Evolutionary conservation across 1,140 invertebrate species (phyloP).

Genomic region (Thaumetopoea pityocampa): DNA sequence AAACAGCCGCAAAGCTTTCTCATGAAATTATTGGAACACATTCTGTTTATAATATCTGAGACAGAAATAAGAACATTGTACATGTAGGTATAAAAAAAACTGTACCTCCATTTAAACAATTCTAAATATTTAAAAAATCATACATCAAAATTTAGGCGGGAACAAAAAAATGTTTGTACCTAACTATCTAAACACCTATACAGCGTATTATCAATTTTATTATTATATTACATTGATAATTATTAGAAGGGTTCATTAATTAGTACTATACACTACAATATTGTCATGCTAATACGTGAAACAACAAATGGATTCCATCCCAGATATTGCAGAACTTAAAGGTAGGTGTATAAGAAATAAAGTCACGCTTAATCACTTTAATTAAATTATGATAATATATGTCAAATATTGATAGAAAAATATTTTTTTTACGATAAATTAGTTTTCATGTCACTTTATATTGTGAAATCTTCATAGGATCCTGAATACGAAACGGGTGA

Average conservation of each 20-base stretch:
- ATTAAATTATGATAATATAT: no score
- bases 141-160: slow-evolving; percentile 29
- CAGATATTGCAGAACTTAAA: slow-evolving; percentile 63
- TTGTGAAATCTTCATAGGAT: slow-evolving; percentile 29
- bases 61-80: slow-evolving; percentile 37
- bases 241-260: slow-evolving; percentile 24
- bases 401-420: slow-evolving; percentile 69
- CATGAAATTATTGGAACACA: slow-evolving; percentile 49
- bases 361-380: slow-evolving; percentile 40
- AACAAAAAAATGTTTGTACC: slow-evolving; percentile 37
- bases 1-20: slow-evolving; percentile 49
- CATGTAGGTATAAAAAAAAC: slow-evolving; percentile 1
- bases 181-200: slow-evolving; percentile 44
- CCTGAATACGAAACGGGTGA: slow-evolving; percentile 8
- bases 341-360: slow-evolving; percentile 22
- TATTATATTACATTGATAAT: slow-evolving; percentile 41
- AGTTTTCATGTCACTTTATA: slow-evolving; percentile 33
- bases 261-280: slow-evolving; percentile 47
- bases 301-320: slow-evolving; percentile 56
- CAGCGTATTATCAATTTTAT: no score
- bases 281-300: slow-evolving; percentile 64
- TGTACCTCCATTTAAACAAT: no score
- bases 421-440: slow-evolving; percentile 53
- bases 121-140: no score
- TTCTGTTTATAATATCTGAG: slow-evolving; percentile 65